Conservation (phyloP, 1,140 invertebrate species). For the Zaprionus camerounensis region DNA sequence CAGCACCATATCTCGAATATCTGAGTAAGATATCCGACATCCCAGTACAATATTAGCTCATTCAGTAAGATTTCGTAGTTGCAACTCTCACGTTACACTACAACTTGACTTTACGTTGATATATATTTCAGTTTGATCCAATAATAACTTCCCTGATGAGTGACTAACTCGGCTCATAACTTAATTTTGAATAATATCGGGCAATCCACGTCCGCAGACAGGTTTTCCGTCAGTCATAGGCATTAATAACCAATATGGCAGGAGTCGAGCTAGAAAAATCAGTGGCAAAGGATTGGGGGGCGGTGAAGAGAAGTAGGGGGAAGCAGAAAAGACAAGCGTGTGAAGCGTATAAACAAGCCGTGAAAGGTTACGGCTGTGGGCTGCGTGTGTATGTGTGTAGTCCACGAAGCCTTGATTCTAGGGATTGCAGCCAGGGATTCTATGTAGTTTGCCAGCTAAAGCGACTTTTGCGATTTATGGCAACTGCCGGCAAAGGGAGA, state of each 20-base stretch:
- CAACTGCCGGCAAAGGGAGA: slow-evolving; percentile 36
- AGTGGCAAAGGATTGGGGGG: slow-evolving; percentile 6
- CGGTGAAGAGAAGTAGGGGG: background rate
- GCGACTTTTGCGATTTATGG: slow-evolving; percentile 71
- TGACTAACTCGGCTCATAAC: slow-evolving; percentile 59
- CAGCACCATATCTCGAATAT: too few species aligned
- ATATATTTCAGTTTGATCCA: background rate
- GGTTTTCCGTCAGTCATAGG: slow-evolving; percentile 55
- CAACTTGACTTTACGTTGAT: too few species aligned
- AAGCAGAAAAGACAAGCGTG: slow-evolving; percentile 66
- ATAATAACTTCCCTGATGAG: slow-evolving; percentile 11
- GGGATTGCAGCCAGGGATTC: slow-evolving; percentile 36
- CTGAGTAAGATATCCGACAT: too few species aligned
- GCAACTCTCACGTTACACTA: background rate
- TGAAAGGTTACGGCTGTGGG: slow-evolving; percentile 42
- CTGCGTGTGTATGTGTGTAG: background rate
- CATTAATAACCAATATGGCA: slow-evolving; percentile 78
- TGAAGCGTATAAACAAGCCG: slow-evolving; percentile 78
- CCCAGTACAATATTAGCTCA: too few species aligned
- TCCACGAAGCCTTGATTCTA: background rate
- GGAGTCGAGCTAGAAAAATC: background rate
- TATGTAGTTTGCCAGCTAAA: slow-evolving; percentile 17
- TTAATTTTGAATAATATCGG: slow-evolving; percentile 72
- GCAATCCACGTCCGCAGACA: slow-evolving; percentile 59
- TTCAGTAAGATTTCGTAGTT: background rate